phyloP scores from a whole-genome alignment of 1,140 invertebrate species.

The Scylla paramamosain region DNA sequence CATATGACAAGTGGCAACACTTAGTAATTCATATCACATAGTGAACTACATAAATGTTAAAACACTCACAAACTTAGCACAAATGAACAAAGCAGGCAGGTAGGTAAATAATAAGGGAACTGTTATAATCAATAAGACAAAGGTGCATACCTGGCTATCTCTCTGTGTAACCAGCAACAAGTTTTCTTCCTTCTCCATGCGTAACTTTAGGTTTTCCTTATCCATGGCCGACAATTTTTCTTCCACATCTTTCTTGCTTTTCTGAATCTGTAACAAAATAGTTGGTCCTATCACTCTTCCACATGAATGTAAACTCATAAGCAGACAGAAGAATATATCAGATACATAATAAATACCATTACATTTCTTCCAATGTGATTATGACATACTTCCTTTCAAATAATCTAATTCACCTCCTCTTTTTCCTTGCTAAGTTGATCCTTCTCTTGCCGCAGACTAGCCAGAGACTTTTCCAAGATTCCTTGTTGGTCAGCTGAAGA shows the following conservation, averaged over 20 bases:
- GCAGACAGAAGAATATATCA: too few relatives aligned
- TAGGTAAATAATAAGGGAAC: too few relatives aligned
- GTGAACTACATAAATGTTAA: too few relatives aligned
- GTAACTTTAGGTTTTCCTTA: constrained; percentile 52
- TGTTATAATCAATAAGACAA: too few relatives aligned
- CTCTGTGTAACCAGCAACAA: constrained; percentile 51
- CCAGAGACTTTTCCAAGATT: constrained; percentile 47
- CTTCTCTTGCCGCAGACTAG: constrained; percentile 22
- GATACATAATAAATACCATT: too few relatives aligned
- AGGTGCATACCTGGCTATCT: constrained; percentile 25
- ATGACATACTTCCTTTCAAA: background rate
- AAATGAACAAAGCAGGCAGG: too few relatives aligned
- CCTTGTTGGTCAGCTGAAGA: constrained; percentile 46
- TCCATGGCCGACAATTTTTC: constrained; percentile 44
- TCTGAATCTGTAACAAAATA: background rate
- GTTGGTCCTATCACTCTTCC: background rate
- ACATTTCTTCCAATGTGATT: too few relatives aligned
- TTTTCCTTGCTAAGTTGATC: constrained; percentile 51
- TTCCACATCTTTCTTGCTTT: constrained; percentile 34
- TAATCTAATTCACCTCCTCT: constrained; percentile 45
- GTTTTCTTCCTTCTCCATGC: constrained; percentile 59
- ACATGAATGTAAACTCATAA: too few relatives aligned
- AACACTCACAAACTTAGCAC: too few relatives aligned
- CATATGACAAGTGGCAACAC: too few relatives aligned
- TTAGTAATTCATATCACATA: too few relatives aligned